Evolutionary conservation across 2,113 vertebrate species (phyloP), one percentile per base, ranked within the genome.

Genomic region (Pachycephala philippinensis): DNA sequence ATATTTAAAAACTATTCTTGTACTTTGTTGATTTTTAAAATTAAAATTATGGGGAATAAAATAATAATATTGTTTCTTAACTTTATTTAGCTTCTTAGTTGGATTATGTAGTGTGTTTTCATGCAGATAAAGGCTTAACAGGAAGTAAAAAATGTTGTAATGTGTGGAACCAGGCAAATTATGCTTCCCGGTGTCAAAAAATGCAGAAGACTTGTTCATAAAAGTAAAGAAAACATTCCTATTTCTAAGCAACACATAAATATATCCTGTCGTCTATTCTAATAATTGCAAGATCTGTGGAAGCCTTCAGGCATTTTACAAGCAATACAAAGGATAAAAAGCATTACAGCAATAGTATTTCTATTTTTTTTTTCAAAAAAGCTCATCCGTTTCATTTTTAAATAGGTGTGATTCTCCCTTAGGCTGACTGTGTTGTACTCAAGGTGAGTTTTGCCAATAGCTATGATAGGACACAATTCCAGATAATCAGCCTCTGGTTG

Each of bases 51-150:
- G 50, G 28, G 44, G 13, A 89, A 76, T 84, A 93, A 94, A 87
- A 82, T 31, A 77, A 40, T 65, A 76, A 31, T 81, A 93, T 56
- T 84, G 33, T 63, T 82, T 49, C 6, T 31, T 77, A 66, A 45
- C 6, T 54, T 18, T 53, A 49, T 60, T 59, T 65, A 59, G 21
- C 42, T 74, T 93, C 52, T 84, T 90, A 65, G 30, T 57, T 85
- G 53, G 18, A 80, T 94, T 92, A n/a, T 42, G 22, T 22, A 22
- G n/a, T 56, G 11, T 56, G 17, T 92, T 95, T 97, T 93, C 64
- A 78, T 64, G 72, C 42, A 91, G 33, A 75, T 26, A 24, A 96
- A 94, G 76, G 44, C 37, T 95, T 94, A 95, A 88, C 13, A 74
- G 26, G 40, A 54, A 66, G 60, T 60, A 53, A 56, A 33, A 96